phyloP scores from a whole-genome alignment of 2,113 vertebrate species.

The Rhinopomastus cyanomelas region DNA sequence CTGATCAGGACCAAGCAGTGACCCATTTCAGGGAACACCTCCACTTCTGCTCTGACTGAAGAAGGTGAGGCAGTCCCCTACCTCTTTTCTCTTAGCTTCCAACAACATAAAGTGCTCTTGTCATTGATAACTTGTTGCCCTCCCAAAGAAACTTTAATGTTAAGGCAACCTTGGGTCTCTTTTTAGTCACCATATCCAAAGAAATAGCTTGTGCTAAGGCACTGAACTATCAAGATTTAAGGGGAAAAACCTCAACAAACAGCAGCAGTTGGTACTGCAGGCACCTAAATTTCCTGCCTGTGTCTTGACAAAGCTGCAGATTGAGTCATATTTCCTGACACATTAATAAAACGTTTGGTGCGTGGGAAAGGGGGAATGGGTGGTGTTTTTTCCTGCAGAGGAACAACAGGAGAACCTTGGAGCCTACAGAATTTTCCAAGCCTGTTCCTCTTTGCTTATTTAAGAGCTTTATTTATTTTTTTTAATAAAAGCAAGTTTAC shows the following conservation, averaged over 20 bases:
- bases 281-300: conserved; percentile 41
- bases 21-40: not conserved
- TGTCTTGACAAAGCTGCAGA: conserved; percentile 26
- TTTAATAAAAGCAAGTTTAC: conserved; percentile 47
- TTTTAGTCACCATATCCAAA: not conserved
- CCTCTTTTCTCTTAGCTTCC: not conserved
- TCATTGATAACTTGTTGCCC: not conserved
- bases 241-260: not conserved
- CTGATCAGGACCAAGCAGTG: not conserved
- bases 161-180: not conserved
- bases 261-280: conserved; percentile 16
- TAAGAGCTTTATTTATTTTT: conserved; percentile 29
- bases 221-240: not conserved
- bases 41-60: not conserved
- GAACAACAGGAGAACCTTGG: conserved; percentile 36
- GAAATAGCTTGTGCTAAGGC: not conserved
- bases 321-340: conserved; percentile 47
- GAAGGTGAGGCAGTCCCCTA: not conserved
- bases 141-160: not conserved
- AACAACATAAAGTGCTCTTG: not conserved
- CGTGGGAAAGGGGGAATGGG: not conserved
- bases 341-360: conserved; percentile 6
- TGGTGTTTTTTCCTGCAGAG: conserved; percentile 53
- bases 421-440: conserved; percentile 50
- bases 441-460: conserved; percentile 38